phyloP scores from a whole-genome alignment of 2,113 vertebrate species.

The Aphelocoma coerulescens region DNA sequence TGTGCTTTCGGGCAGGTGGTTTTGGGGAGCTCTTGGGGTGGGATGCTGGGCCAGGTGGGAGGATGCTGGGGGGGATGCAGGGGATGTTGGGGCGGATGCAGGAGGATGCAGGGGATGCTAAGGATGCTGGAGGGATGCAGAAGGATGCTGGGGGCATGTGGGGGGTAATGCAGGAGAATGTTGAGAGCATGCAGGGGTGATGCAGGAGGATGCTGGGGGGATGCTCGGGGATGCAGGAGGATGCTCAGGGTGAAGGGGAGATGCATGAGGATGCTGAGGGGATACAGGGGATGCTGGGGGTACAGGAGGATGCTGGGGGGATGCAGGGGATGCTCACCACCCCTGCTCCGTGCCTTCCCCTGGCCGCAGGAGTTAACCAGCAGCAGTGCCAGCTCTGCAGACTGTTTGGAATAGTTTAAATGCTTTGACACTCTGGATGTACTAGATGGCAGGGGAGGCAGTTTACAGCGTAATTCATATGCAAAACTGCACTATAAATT shows the following conservation, averaged over 20 bases:
- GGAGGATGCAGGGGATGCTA: background rate
- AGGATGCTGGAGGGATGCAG: background rate
- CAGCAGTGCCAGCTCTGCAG: conserved; percentile 72
- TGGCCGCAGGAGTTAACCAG: conserved; percentile 49
- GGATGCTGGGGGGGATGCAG: background rate
- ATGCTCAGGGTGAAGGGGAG: background rate
- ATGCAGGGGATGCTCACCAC: background rate
- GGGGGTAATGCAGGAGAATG: background rate
- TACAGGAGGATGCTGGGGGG: background rate
- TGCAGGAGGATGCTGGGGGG: background rate
- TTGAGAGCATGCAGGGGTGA: background rate
- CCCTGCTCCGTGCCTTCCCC: background rate
- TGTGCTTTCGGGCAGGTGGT: background rate
- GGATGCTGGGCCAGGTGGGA: background rate
- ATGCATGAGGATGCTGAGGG: background rate
- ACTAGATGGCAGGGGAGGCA: conserved; percentile 71
- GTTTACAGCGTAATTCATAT: conserved; percentile 78
- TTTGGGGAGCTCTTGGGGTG: background rate
- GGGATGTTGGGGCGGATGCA: background rate
- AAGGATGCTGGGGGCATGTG: no score
- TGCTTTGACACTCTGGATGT: conserved; percentile 76
- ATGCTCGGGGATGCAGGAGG: background rate
- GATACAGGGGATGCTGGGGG: background rate
- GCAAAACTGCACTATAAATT: conserved; percentile 77
- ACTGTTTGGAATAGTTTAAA: conserved; percentile 80